Conservation (phyloP, 1,140 invertebrate species). For the Eupeodes corollae region DNA sequence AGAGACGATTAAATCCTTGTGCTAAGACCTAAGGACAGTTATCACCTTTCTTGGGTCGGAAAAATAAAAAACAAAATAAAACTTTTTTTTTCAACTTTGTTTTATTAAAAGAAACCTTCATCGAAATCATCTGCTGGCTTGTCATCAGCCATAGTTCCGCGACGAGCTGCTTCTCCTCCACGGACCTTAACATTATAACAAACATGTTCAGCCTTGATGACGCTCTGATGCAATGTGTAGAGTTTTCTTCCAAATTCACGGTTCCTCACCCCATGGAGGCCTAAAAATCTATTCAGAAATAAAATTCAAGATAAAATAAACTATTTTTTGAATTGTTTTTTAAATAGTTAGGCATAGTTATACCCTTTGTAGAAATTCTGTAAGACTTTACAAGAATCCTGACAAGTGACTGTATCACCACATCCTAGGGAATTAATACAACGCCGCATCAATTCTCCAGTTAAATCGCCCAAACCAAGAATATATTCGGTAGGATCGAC, state of each 20-base stretch:
- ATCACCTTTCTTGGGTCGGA: too few species aligned
- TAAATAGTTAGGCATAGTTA: background rate
- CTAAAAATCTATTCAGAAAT: slow-evolving; percentile 24
- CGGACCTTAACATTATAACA: slow-evolving; percentile 74
- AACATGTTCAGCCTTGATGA: slow-evolving; percentile 72
- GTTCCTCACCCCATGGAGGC: slow-evolving; percentile 36
- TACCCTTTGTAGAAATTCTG: slow-evolving; percentile 56
- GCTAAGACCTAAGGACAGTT: too few species aligned
- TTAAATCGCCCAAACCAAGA: slow-evolving; percentile 77
- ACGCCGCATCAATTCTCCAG: slow-evolving; percentile 80
- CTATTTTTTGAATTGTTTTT: background rate
- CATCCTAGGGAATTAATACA: slow-evolving; percentile 72
- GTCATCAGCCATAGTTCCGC: slow-evolving; percentile 25
- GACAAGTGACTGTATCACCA: slow-evolving; percentile 65
- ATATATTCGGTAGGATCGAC: slow-evolving; percentile 39
- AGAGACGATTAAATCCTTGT: too few species aligned
- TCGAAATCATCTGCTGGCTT: slow-evolving; percentile 26
- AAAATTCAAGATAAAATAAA: too few species aligned
- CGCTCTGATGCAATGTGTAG: slow-evolving; percentile 54
- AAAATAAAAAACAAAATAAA: too few species aligned
- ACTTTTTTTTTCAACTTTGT: too few species aligned
- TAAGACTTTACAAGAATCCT: slow-evolving; percentile 58
- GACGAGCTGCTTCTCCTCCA: slow-evolving; percentile 62
- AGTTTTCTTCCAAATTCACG: slow-evolving; percentile 64
- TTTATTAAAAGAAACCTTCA: slow-evolving; percentile 28